Base-by-base conservation (phyloP, 2,888 invertebrate genomes). In the Deilephila porcellus region DNA sequence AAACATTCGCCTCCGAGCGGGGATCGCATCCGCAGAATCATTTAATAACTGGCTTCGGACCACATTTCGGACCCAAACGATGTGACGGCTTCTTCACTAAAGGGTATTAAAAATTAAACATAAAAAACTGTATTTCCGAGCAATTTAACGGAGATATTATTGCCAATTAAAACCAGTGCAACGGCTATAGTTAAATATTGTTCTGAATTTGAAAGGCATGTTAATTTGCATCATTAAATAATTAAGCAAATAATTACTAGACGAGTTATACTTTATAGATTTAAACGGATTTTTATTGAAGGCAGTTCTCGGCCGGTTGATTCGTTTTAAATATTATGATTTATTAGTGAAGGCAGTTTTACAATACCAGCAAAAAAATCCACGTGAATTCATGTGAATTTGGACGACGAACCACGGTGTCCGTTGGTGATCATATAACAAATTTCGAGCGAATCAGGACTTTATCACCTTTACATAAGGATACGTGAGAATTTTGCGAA, bases 121-220 rank as follows among this genome's bases (percentile, higher is more conserved):
- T 37, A 37, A 37, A 37, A 37, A 8, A 37, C 8, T 8, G 37
- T 8, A 37, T 37, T 37, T 37, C 37, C 8, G 37, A 45, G 45
- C n/a, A 53, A 17, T 53, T 53, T 3, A 17, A 4, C 53, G 19
- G 56, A 4, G 19, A 56, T n/a, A 7, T n/a, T n/a, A 56, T 56
- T 56, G n/a, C 17, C 17, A 56, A 56, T 56, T 56, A 56, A 56
- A 64, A 20, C 14, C 19, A 52, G 45, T 67, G 45, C 52, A 17
- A n/a, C 5, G 45, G 25, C 25, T 52, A 52, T 45, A 52, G 20
- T 52, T 3, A 25, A 67, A 67, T 25, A 67, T 25, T 19, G 64
- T 52, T 67, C 45, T 25, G 45, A 52, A 52, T 67, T 52, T 25
- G 17, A 67, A 25, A 67, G 67, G 67, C n/a, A 67, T 67, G 52